phyloP scores from a whole-genome alignment of 2,888 invertebrate genomes.

The Melitaea athalia region DNA sequence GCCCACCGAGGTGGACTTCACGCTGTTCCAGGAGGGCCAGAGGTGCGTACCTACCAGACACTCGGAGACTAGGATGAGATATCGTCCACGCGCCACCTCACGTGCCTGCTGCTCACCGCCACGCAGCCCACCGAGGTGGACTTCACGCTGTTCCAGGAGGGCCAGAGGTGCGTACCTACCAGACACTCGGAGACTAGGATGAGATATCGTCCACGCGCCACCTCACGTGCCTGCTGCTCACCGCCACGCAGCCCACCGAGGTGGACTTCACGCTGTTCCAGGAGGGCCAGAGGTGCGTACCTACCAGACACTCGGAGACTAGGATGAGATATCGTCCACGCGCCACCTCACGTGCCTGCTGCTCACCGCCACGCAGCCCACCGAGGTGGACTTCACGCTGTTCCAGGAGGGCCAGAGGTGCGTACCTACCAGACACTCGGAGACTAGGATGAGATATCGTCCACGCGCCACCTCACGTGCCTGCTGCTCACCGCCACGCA shows the following conservation, averaged over 20 bases:
- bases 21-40: too few relatives aligned
- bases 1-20: too few relatives aligned
- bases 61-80: too few relatives aligned
- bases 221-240: too few relatives aligned
- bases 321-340: constrained; percentile 84
- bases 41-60: too few relatives aligned
- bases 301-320: too few relatives aligned
- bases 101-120: constrained; percentile 94
- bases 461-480: too few relatives aligned
- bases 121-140: constrained; percentile 98
- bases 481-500: too few relatives aligned
- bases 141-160: constrained; percentile 97
- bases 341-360: constrained; percentile 92
- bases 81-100: constrained; percentile 91
- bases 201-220: too few relatives aligned
- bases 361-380: constrained; percentile 95
- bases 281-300: too few relatives aligned
- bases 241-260: too few relatives aligned
- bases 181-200: background rate
- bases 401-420: constrained; percentile 96
- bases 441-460: background rate
- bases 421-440: background rate
- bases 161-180: constrained; percentile 84
- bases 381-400: constrained; percentile 97
- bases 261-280: too few relatives aligned